Conservation (phyloP, 2,113 vertebrate species). For the Boulengeromyrus knoepffleri region DNA sequence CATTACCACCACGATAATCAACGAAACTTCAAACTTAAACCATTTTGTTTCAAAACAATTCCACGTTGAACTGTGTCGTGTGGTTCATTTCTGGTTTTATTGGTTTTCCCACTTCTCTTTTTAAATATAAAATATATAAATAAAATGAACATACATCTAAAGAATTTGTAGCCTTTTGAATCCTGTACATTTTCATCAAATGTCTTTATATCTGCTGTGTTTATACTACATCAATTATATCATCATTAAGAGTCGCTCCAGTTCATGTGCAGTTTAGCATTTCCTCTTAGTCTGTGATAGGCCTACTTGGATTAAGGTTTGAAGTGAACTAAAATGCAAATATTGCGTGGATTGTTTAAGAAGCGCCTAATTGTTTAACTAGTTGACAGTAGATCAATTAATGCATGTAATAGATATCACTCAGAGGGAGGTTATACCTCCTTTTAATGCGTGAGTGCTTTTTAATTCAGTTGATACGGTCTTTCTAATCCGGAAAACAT, state of each 20-base stretch:
- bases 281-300: background rate
- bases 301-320: background rate
- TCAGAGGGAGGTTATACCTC: background rate
- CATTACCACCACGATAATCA: background rate
- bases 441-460: background rate
- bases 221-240: background rate
- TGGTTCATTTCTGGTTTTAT: background rate
- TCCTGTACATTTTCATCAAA: background rate
- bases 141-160: background rate
- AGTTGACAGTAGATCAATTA: background rate
- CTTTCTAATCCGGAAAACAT: slow-evolving; percentile 22
- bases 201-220: background rate
- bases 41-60: background rate
- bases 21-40: background rate
- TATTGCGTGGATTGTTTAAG: background rate
- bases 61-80: background rate
- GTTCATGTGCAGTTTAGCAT: background rate
- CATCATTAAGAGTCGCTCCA: background rate
- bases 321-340: background rate
- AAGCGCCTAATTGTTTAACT: background rate
- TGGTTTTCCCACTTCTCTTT: background rate
- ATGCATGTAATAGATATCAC: background rate
- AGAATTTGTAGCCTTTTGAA: background rate
- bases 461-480: background rate
- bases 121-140: background rate